Evolutionary conservation across 2,888 invertebrate genomes (phyloP), one percentile per base, ranked within the genome.

Genomic region (Enchytraeus crypticus): DNA sequence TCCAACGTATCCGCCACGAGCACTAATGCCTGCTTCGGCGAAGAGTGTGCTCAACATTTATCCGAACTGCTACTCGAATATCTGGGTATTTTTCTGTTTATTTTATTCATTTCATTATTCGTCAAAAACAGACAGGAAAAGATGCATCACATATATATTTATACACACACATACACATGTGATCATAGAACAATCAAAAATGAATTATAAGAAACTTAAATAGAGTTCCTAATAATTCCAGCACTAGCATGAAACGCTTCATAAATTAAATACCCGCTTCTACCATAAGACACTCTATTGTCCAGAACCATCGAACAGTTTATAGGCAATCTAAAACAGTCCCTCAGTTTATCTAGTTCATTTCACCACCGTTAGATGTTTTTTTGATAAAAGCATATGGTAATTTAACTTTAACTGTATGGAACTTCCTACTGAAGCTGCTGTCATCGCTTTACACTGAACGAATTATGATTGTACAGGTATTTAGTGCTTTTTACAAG

Each of bases 1-100:
- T 70, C 71, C 4, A 73, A 73, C 56, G 77, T 78, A 54, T n/a
- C n/a, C n/a, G n/a, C n/a, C n/a, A 75, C 76, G 57, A 74, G 73
- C 61, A 67, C 73, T 46, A 71, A 71, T 53, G 69, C 69, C 56
- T 73, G 70, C 59, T 77, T 78, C 63, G 78, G 78, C 0, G 73
- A 72, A 32, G 62, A 68, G 5, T 73, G 76, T 62, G 67, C 74
- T 2, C 70, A 72, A 57, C 73, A 76, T 46, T 72, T 78, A 8
- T 53, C 70, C 4, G 74, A 77, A 3, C 21, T 63, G 11, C 60
- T 67, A 4, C n/a, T 45, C 8, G 66, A 64, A 32, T 66, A 60
- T 29, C 62, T 66, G 3, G 66, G 46, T 34, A 45, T 14, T 2
- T 23, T 29, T 53, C 30, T 53, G 11, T 49, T 8, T 29, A 18